These are phyloP conservation scores for Premnoplex brunnescens DNA, from an alignment of 2,797 vertebrate genomes.

Conservation along the genomic window DNA sequence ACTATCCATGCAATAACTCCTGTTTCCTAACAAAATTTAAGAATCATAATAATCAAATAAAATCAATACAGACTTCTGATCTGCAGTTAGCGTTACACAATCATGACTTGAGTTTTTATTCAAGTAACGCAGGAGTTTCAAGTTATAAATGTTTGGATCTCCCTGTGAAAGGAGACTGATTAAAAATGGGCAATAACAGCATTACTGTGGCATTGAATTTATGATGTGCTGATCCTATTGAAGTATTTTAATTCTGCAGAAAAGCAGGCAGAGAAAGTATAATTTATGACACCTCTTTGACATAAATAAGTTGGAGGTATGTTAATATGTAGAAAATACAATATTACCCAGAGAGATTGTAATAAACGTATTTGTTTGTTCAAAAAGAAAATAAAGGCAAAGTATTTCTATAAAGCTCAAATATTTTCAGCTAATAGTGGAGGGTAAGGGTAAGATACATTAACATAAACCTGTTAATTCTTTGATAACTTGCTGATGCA, in stretches of 20 bases:
- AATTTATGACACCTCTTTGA: background rate
- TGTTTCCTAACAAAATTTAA: background rate
- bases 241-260: conserved; percentile 12
- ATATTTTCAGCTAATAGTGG: background rate
- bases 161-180: background rate
- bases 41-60: background rate
- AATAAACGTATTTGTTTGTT: background rate
- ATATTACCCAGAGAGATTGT: background rate
- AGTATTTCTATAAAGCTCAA: background rate
- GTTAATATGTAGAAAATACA: background rate
- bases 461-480: background rate
- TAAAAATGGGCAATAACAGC: background rate
- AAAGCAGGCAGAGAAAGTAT: background rate
- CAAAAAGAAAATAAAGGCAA: background rate
- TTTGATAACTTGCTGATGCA: background rate
- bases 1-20: background rate
- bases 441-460: background rate
- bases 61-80: background rate
- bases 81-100: background rate
- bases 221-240: background rate
- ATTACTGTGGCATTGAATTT: background rate
- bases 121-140: background rate
- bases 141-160: background rate
- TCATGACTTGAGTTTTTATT: background rate
- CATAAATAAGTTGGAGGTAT: conserved; percentile 16